Base-by-base conservation (phyloP, 1,140 invertebrate species). In the Scaptodrosophila lebanonensis region DNA sequence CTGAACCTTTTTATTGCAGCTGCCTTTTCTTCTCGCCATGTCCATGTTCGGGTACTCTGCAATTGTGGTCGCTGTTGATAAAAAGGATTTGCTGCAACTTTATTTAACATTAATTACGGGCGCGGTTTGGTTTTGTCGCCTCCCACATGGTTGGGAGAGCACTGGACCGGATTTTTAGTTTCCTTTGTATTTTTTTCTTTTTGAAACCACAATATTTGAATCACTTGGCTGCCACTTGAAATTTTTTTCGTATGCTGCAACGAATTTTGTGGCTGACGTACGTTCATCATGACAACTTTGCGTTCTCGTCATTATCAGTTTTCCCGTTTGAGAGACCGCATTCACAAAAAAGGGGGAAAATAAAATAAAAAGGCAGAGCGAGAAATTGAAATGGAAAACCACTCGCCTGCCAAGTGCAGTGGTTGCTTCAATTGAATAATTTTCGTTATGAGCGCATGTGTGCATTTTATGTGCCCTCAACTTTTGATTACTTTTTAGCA, bases 31-130 rank as follows among this genome's bases (percentile, higher is more conserved):
- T n/a, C n/a, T n/a, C n/a, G n/a, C n/a, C n/a, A n/a, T n/a, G n/a
- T n/a, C n/a, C n/a, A n/a, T n/a, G n/a, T n/a, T n/a, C n/a, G n/a
- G n/a, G n/a, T n/a, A n/a, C n/a, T n/a, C n/a, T 49, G 15, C 20
- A 20, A 32, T 36, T 9, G 30, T 22, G 11, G 33, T 42, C 11
- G 8, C 17, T 3, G 32, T 11, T 49, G 57, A 66, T 71, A 62
- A 76, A n/a, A 66, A 63, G 50, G 42, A 77, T 58, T 56, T 51
- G 48, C 33, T 45, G 57, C 40, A 56, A 60, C 65, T 73, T 82
- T 54, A 75, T 79, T 66, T 61, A 75, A 82, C 62, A 63, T 82
- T 79, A 82, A 82, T 82, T 79, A 62, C 73, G 64, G 20, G 53
- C 39, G 69, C 45, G 75, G 75, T 75, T 66, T 35, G 9, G 15